phyloP scores from a whole-genome alignment of 2,113 vertebrate genomes.

The Otus sunia region DNA sequence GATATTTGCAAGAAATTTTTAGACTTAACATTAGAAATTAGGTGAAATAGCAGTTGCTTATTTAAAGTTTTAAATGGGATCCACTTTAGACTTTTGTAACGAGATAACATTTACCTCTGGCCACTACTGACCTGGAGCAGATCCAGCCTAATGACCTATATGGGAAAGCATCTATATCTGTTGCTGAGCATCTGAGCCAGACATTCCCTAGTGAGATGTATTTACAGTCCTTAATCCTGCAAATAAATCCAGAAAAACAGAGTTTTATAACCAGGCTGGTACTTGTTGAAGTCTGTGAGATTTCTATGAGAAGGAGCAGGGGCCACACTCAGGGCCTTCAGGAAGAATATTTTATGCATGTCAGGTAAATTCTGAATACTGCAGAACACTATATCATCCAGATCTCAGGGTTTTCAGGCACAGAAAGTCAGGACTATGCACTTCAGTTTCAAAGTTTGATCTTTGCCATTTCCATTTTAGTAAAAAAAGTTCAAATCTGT shows the following conservation, averaged over 20 bases:
- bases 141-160: background rate
- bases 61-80: background rate
- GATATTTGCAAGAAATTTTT: background rate
- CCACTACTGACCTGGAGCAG: background rate
- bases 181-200: background rate
- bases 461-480: background rate
- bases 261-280: background rate
- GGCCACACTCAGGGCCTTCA: background rate
- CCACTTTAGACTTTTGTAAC: background rate
- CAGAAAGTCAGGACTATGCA: background rate
- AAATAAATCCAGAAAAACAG: constrained; percentile 6
- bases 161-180: background rate
- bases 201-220: background rate
- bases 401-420: background rate
- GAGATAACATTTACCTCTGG: background rate
- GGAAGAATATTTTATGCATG: background rate
- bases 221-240: constrained; percentile 16
- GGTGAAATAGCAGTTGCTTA: background rate
- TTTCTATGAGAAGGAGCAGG: background rate
- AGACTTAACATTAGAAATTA: background rate
- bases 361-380: background rate
- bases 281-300: background rate
- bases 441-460: background rate
- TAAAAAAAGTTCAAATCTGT: background rate
- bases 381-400: background rate